A percentile compares a stretch with the other conserved stretches of the same genome.
phyloP scores from a whole-genome alignment of 2,888 invertebrate genomes.

The Diadegma fenestrale region DNA sequence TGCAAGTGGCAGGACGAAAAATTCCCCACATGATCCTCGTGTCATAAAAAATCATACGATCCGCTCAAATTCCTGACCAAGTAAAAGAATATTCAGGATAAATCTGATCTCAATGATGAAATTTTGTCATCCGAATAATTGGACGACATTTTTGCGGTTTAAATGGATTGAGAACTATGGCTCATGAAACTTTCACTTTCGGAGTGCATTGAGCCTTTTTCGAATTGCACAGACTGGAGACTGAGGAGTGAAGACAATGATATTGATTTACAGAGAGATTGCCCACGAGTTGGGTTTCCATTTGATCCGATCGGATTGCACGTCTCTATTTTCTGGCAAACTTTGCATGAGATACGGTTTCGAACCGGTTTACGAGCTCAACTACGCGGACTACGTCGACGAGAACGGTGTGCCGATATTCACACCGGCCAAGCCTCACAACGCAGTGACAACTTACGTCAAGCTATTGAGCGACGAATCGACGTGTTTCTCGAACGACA shows the following conservation, averaged over 20 bases:
- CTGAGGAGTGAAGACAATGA: not conserved
- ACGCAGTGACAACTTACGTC: slow-evolving; percentile 87
- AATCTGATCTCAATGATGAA: too few relatives aligned
- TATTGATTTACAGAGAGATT: slow-evolving; percentile 86
- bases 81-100: too few relatives aligned
- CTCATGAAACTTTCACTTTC: not conserved
- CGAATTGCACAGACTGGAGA: not conserved
- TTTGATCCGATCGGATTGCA: slow-evolving; percentile 90
- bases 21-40: too few relatives aligned
- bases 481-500: slow-evolving; percentile 36
- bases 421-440: slow-evolving; percentile 89
- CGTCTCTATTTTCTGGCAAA: slow-evolving; percentile 91
- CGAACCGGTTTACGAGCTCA: slow-evolving; percentile 88
- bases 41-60: too few relatives aligned
- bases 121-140: too few relatives aligned
- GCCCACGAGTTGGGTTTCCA: slow-evolving; percentile 86
- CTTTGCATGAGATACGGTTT: slow-evolving; percentile 91
- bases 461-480: slow-evolving; percentile 83
- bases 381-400: slow-evolving; percentile 88
- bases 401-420: slow-evolving; percentile 88
- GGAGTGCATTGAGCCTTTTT: not conserved
- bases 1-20: too few relatives aligned
- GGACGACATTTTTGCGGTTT: not conserved
- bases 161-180: not conserved
- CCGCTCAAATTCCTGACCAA: not conserved